Conservation (phyloP, 1,140 invertebrate species). For the Drosophila miranda region DNA sequence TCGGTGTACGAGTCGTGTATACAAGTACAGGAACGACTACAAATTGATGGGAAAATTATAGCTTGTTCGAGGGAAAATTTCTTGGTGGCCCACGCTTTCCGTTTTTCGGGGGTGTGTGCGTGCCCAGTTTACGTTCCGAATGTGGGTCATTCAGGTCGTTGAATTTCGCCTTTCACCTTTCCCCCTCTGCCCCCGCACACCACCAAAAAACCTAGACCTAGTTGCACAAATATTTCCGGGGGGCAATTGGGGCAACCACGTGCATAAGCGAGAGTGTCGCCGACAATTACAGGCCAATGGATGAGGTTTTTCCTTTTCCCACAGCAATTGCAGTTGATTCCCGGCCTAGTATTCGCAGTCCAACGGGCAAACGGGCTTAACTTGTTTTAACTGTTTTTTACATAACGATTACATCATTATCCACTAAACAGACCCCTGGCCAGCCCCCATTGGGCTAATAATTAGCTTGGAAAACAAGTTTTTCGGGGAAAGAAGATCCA, state of each 20-base stretch:
- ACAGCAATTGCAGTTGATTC: conserved; percentile 10
- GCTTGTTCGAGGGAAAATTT: conserved; percentile 13
- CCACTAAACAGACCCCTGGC: conserved; percentile 1
- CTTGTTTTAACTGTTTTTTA: conserved; percentile 51
- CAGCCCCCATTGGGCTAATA: conserved; percentile 5
- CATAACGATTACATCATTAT: conserved; percentile 60
- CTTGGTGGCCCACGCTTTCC: background rate
- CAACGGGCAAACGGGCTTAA: conserved; percentile 55
- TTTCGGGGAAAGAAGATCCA: background rate
- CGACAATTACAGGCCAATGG: conserved; percentile 51
- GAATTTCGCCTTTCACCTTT: conserved; percentile 11
- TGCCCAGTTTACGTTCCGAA: conserved; percentile 56
- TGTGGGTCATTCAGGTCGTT: conserved; percentile 66
- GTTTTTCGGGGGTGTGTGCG: conserved; percentile 28
- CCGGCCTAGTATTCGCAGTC: too few relatives aligned
- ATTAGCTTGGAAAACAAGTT: conserved; percentile 34
- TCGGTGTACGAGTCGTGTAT: conserved; percentile 15
- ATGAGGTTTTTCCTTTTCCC: conserved; percentile 8
- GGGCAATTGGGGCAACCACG: conserved; percentile 28
- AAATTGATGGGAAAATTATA: conserved; percentile 79
- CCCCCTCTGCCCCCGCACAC: background rate
- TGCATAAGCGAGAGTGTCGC: conserved; percentile 52
- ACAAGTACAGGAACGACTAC: background rate
- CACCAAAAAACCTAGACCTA: conserved; percentile 60
- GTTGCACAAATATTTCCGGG: conserved; percentile 54